These are phyloP conservation scores for Trissoscelio sp. DNA, from an alignment of 2,888 invertebrate species.

Conservation along the genomic window DNA sequence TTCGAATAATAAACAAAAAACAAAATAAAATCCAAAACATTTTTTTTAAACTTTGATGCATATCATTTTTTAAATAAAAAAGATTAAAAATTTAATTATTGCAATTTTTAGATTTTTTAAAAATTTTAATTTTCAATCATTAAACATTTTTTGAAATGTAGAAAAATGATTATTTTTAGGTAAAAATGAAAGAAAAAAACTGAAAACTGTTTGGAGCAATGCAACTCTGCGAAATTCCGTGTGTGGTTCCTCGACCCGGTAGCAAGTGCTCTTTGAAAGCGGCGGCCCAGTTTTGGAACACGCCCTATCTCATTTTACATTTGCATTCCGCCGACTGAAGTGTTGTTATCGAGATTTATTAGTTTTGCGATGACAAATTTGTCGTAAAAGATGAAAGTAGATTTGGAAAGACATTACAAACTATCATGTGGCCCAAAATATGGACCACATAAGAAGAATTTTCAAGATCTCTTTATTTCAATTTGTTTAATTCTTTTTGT, in stretches of 20 bases:
- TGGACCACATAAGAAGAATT: neutral
- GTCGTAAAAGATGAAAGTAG: slow-evolving; percentile 20
- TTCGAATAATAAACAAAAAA: no score
- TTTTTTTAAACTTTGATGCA: no score
- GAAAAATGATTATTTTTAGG: no score
- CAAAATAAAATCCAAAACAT: no score
- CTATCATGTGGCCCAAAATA: neutral
- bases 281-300: slow-evolving; percentile 34
- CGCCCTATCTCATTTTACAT: slow-evolving; percentile 50
- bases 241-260: neutral
- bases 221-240: slow-evolving; percentile 6
- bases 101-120: no score
- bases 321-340: slow-evolving; percentile 23
- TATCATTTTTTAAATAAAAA: no score
- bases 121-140: no score
- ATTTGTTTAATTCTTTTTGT: no score
- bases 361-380: slow-evolving; percentile 10
- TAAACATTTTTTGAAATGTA: no score
- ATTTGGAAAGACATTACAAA: neutral
- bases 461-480: no score
- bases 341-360: slow-evolving; percentile 5
- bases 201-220: neutral
- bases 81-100: no score
- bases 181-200: no score
- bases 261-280: slow-evolving; percentile 18